Base-by-base conservation (phyloP, 2,888 invertebrate species). In the Desoria tigrina region DNA sequence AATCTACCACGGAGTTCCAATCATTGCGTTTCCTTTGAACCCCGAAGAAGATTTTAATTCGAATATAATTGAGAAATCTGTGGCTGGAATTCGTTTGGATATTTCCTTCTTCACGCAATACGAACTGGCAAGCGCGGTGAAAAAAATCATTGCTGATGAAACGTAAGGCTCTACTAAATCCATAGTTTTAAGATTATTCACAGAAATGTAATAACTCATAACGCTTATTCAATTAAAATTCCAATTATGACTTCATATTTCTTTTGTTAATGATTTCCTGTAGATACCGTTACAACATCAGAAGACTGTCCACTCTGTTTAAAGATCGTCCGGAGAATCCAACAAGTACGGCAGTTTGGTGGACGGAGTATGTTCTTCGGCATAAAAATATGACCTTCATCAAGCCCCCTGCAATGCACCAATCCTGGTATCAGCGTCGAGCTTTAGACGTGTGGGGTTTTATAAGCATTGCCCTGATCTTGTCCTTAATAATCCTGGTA, bases 241-340 rank as follows among this genome's bases (percentile, higher is more conserved):
- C 16, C 26, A 42, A 49, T 4, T 24, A 53, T 24, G 9, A 9
- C 23, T 26, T 53, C 9, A 16, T 16, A 39, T 39, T 39, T 39
- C 39, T 39, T 11, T 11, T 9, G 9, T 7, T 53, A 18, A n/a
- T 18, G 7, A 53, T 53, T 9, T 53, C 26, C 23, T 27, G 50
- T 49, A 67, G 67, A 11, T 68, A 56, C 51, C 37, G 65, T 16
- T 65, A 60, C 16, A 69, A 65, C 21, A 37, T 63, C 11, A 65
- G 65, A 27, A 65, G 65, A 18, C 53, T 69, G 3, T 63, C 63
- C 7, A 65, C 53, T 2, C 32, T 65, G 1, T 71, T 69, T 54
- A 69, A 64, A 45, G 72, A 72, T 45, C 69, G 72, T 16, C 59
- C 69, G 18, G 58, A 63, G 26, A 63, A 63, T n/a, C 64, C 72